Evolutionary conservation across 2,113 vertebrate species (phyloP), one percentile per base, ranked within the genome.

Genomic region (Prionailurus viverrinus): DNA sequence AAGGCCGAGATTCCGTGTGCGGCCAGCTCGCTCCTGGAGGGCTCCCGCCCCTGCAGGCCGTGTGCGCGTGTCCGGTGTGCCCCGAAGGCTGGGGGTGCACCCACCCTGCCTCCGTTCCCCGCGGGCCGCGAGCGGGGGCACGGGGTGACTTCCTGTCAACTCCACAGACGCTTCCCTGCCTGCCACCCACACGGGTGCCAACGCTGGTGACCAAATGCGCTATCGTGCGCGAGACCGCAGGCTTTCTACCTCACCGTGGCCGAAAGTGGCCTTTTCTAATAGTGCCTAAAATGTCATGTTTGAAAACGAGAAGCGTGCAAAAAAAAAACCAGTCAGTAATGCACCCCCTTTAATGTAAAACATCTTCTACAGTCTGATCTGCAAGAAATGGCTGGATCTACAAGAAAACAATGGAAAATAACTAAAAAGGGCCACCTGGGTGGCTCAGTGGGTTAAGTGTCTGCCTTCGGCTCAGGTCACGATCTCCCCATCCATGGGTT

Each of bases 71-170:
- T 3, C 18, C 9, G 4, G 14, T 23, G 36, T 61, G 13, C 14
- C 8, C 0, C 2, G 19, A 41, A 9, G 19, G 55, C 29, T 11
- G 7, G 8, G 78, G 4, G 12, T 18, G 48, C 8, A 4, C 73
- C 41, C 41, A 10, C 4, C 58, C 27, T 4, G 27, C 16, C 9
- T 41, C 7, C 19, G 1, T 27, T 29, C 39, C 13, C 31, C 36
- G 1, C 1, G 0, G 25, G 58, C 58, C 7, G 21, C 21, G 48
- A 41, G 27, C 0, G 0, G 5, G 5, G 23, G 33, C 5, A 3
- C 1, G 10, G 10, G 36, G 36, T 2, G 7, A 23, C 21, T 27
- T 25, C 63, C 63, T 33, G 12, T 25, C 2, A 13, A 15, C 48
- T 29, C 58, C 8, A 15, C 21, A 25, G 31, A n/a, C 2, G 5